Percentiles rank a stretch among this genome's conserved stretches.
Conservation (phyloP, 2,113 vertebrate species). For the Corapipo altera region DNA sequence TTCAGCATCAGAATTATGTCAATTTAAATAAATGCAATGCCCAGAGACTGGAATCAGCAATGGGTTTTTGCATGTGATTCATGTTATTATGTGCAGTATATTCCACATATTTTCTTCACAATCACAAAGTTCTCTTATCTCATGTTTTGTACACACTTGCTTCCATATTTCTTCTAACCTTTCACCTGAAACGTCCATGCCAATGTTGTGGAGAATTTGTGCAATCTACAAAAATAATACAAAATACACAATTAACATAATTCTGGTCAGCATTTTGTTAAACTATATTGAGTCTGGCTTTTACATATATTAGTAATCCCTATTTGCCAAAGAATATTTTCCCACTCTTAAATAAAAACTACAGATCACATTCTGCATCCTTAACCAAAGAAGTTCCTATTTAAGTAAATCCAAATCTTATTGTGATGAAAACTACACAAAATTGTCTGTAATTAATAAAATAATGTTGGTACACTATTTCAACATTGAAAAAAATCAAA, state of each 20-base stretch:
- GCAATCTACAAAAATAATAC: slow-evolving; percentile 75
- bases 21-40: not conserved
- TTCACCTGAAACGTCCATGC: slow-evolving; percentile 74
- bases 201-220: slow-evolving; percentile 79
- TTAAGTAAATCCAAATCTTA: not conserved
- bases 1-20: not conserved
- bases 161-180: slow-evolving; percentile 85
- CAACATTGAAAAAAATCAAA: not conserved
- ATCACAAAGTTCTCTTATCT: slow-evolving; percentile 81
- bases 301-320: not conserved
- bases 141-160: slow-evolving; percentile 76
- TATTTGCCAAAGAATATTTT: not conserved
- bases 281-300: not conserved
- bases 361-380: not conserved
- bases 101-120: slow-evolving; percentile 81
- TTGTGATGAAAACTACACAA: not conserved
- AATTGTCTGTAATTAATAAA: not conserved
- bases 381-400: not conserved
- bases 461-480: not conserved
- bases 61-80: not conserved
- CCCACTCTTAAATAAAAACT: not conserved
- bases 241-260: not conserved
- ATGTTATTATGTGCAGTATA: slow-evolving; percentile 74
- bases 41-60: not conserved
- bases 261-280: not conserved